phyloP scores from a whole-genome alignment of 1,140 invertebrate genomes.

The Sycophila sp. region DNA sequence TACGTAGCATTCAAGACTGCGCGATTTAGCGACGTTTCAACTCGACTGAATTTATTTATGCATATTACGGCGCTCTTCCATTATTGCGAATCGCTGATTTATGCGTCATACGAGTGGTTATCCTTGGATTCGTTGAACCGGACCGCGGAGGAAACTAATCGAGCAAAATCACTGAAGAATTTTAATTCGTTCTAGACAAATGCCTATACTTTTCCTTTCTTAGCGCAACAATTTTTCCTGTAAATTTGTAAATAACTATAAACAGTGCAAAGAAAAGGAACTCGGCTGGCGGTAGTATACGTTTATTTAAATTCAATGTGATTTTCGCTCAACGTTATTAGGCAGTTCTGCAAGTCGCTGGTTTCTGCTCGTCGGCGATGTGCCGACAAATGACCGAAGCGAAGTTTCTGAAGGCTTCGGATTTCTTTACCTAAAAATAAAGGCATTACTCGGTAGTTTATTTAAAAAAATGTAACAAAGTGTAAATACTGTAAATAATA shows the following conservation, averaged over 20 bases:
- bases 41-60: not conserved
- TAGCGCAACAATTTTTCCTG: too few relatives aligned
- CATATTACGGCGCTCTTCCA: too few relatives aligned
- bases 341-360: not conserved
- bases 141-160: conserved; percentile 6
- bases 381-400: not conserved
- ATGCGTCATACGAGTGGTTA: not conserved
- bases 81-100: too few relatives aligned
- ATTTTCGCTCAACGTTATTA: too few relatives aligned
- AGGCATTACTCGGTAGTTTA: not conserved
- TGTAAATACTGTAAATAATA: conserved; percentile 30
- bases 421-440: conserved; percentile 5
- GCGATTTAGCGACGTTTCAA: not conserved
- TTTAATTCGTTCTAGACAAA: too few relatives aligned
- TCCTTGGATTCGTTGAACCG: conserved; percentile 26
- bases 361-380: not conserved
- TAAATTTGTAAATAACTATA: too few relatives aligned
- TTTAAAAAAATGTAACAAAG: conserved; percentile 9
- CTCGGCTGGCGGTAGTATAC: too few relatives aligned
- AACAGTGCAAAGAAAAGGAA: too few relatives aligned
- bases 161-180: too few relatives aligned
- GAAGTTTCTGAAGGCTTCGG: conserved; percentile 4
- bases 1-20: not conserved
- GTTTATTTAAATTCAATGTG: too few relatives aligned
- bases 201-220: too few relatives aligned